Evolutionary conservation across 2,888 invertebrate genomes (phyloP), one percentile per base, ranked within the genome.

Genomic region (Sisyra terminalis): DNA sequence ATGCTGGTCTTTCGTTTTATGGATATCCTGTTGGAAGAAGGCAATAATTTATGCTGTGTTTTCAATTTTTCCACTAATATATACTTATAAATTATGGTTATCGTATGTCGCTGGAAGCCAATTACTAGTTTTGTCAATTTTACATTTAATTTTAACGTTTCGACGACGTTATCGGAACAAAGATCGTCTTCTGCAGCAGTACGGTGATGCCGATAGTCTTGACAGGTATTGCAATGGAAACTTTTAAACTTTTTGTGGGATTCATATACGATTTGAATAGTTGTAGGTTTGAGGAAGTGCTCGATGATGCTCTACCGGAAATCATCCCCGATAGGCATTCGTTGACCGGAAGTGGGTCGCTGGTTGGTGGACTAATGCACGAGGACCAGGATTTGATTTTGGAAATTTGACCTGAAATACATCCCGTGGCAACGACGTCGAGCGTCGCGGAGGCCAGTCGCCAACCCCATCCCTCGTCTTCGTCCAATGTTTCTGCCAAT

Each of bases 101-200:
- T 67, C 66, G 43, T 66, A 67, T 55, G 60, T 69, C 39, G 65
- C 66, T 39, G 67, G 67, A 5, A 57, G 62, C 35, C 58, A 63
- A 50, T 52, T 69, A 29, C 52, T 68, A 17, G 50, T 63, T 2
- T 52, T 70, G 44, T 65, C 67, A 8, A 46, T 64, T 37, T 54
- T 68, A 44, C 61, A 69, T 51, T 52, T 67, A 18, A 42, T 57
- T 11, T 49, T 60, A 42, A 55, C 57, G 18, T 56, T 58, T 47
- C 56, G 54, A 46, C 53, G 55, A 17, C 52, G 55, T 14, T 54
- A 51, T 47, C 54, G 56, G 44, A 32, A 38, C n/a, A 57, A 56
- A 47, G 57, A 58, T 48, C 48, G 57, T 38, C 51, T 58, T 10
- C 48, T 58, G 36, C 38, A 42, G 13, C 55, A 59, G 43, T 42